Conservation (phyloP, 2,888 invertebrate genomes). For the Scrobipalpa atriplicella region DNA sequence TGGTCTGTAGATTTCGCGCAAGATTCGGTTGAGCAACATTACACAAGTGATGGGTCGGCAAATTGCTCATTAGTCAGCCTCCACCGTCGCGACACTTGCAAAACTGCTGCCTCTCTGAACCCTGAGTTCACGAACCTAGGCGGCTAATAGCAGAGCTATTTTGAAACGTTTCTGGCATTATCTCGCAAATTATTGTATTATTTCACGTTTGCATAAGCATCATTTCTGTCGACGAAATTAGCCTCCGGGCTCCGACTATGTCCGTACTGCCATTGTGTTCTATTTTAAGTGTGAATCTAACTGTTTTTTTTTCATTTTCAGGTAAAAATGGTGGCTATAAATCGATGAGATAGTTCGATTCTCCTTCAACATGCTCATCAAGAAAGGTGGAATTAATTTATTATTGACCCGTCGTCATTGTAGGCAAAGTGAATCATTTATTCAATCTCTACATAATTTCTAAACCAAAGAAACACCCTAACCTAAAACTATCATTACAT, state of each 20-base stretch:
- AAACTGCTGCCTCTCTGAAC: constrained; percentile 43
- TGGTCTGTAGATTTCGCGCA: constrained; percentile 43
- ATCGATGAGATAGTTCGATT: no score
- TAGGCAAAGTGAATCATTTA: no score
- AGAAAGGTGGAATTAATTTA: no score
- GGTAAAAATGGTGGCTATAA: background rate
- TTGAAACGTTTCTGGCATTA: constrained; percentile 7
- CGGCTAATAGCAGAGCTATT: constrained; percentile 11
- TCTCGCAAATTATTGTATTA: constrained; percentile 9
- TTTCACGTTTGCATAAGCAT: background rate
- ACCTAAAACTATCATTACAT: background rate
- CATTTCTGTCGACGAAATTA: background rate
- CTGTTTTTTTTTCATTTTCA: background rate
- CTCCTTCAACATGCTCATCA: no score
- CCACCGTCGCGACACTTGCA: constrained; percentile 56
- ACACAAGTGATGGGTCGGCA: constrained; percentile 68
- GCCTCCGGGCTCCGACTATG: background rate
- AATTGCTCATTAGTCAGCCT: constrained; percentile 73
- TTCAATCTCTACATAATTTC: no score
- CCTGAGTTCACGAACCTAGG: constrained; percentile 7
- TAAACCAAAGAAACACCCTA: no score
- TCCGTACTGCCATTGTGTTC: background rate
- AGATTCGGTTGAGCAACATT: constrained; percentile 64
- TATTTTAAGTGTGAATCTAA: background rate
- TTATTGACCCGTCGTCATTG: no score